Evolutionary conservation across 2,113 vertebrate species (phyloP).

Genomic region (Phalacrocorax carbo): DNA sequence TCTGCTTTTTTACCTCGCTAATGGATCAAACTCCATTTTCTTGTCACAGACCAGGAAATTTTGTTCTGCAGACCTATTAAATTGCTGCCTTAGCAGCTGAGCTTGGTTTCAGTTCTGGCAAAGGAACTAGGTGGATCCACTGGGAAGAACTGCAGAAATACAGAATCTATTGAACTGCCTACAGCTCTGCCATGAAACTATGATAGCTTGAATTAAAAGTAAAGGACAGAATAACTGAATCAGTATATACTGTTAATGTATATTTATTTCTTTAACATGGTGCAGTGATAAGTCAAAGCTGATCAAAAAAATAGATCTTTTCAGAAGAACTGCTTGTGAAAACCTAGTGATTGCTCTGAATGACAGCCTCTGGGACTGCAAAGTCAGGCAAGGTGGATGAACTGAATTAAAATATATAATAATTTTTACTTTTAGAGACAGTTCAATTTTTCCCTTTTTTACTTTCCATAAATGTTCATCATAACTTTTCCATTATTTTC

Average conservation of each 20-base stretch:
- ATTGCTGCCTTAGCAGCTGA: neutral
- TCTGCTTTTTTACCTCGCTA: neutral
- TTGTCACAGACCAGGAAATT: neutral
- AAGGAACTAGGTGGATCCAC: neutral
- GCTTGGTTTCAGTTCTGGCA: neutral
- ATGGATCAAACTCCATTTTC: neutral
- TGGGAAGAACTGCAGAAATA: neutral
- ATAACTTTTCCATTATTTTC: neutral
- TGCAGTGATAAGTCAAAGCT: neutral
- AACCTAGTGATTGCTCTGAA: neutral
- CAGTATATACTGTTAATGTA: neutral
- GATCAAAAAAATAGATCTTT: neutral
- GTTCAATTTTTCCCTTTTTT: neutral
- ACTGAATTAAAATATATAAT: neutral
- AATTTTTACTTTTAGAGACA: neutral
- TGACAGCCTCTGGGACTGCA: neutral
- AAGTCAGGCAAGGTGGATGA: neutral
- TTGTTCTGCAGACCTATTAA: neutral
- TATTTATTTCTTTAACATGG: neutral
- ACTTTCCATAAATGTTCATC: neutral
- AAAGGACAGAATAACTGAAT: neutral
- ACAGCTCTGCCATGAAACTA: neutral
- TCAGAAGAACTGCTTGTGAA: neutral
- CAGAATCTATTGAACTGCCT: neutral
- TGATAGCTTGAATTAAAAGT: neutral